These are phyloP conservation scores for Meloe dianella DNA, from an alignment of 2,888 invertebrate genomes.

Conservation along the genomic window DNA sequence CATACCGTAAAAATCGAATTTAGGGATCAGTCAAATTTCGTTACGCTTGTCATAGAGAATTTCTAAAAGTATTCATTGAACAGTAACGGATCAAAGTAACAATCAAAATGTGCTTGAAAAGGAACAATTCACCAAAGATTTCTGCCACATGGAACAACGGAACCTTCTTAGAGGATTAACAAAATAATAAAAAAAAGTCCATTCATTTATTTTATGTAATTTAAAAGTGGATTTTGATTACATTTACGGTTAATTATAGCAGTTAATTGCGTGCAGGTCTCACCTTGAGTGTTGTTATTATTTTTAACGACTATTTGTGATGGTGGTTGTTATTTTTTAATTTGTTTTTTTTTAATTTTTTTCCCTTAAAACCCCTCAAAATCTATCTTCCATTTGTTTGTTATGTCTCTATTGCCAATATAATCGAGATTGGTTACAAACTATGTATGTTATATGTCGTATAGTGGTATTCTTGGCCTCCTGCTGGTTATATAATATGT, in stretches of 20 bases:
- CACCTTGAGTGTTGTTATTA: neutral
- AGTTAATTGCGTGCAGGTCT: neutral
- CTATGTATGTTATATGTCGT: neutral
- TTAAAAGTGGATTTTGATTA: neutral
- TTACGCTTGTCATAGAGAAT: neutral
- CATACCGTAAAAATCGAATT: neutral
- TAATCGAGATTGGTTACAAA: constrained; percentile 1
- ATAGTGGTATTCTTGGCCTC: constrained; percentile 38
- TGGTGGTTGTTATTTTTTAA: too few species aligned
- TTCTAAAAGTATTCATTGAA: neutral
- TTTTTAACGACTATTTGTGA: neutral
- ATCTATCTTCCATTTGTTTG: neutral
- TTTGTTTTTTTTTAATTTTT: too few species aligned
- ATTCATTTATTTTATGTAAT: neutral
- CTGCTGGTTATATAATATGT: constrained; percentile 52
- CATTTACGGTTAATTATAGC: neutral
- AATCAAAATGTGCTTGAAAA: neutral
- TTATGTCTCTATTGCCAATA: neutral
- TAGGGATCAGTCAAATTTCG: neutral
- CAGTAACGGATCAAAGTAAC: neutral
- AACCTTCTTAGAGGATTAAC: neutral
- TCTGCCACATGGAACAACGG: neutral
- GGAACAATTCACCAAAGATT: neutral
- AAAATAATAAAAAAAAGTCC: neutral
- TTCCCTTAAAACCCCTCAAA: neutral